Evolutionary conservation across 2,113 vertebrate species (phyloP).

Genomic region (Carlito syrichta): DNA sequence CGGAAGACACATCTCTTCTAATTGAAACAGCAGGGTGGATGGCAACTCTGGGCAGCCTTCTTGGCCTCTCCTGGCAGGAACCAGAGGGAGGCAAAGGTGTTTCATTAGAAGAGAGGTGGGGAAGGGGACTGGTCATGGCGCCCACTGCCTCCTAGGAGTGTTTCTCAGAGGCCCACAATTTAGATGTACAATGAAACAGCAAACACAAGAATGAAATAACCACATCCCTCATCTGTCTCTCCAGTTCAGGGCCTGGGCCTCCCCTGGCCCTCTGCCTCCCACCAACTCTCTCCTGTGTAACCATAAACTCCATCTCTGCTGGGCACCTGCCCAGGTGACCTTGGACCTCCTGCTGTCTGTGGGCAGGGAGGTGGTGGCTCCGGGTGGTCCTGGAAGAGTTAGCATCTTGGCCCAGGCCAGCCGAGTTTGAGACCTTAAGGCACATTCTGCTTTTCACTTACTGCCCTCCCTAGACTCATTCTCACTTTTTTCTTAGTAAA

Average conservation of each 20-base stretch:
- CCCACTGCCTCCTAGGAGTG: neutral
- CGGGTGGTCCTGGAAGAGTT: neutral
- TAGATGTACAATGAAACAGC: neutral
- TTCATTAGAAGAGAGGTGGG: constrained; percentile 32
- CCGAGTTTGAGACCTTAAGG: neutral
- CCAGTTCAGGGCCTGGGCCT: neutral
- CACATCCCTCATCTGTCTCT: neutral
- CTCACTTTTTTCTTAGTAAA: neutral
- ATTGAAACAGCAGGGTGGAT: constrained; percentile 76
- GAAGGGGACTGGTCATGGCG: neutral
- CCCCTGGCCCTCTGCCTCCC: neutral
- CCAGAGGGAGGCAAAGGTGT: constrained; percentile 40
- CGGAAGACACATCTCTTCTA: constrained; percentile 69
- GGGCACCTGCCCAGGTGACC: neutral
- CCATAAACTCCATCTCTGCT: neutral
- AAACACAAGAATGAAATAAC: neutral
- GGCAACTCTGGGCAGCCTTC: constrained; percentile 59
- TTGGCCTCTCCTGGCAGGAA: constrained; percentile 56
- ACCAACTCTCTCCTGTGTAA: neutral
- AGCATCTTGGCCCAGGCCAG: neutral
- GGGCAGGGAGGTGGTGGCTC: neutral
- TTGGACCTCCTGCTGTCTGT: neutral
- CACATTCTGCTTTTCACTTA: neutral
- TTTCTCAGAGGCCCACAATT: neutral
- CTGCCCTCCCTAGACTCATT: neutral